Percentiles rank a stretch among this genome's conserved stretches.
These are phyloP conservation scores for Platycheirus albimanus DNA, from an alignment of 2,888 invertebrate genomes.

Conservation along the genomic window DNA sequence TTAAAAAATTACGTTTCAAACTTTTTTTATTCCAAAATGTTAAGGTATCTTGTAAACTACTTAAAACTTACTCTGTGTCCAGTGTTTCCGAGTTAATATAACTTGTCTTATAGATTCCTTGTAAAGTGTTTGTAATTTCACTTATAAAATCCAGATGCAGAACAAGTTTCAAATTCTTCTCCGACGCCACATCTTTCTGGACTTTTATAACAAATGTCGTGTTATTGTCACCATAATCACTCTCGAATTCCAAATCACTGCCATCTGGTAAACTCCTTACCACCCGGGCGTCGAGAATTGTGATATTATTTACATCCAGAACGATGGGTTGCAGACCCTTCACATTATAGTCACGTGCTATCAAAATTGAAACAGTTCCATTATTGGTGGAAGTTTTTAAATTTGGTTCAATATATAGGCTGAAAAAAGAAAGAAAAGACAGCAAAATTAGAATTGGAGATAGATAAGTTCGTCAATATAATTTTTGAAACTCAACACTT, in stretches of 20 bases:
- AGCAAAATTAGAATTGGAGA: no score
- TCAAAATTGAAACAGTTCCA: constrained; percentile 80
- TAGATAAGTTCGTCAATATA: no score
- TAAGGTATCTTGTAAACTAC: no score
- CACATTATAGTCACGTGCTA: constrained; percentile 79
- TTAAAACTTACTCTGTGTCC: constrained; percentile 82
- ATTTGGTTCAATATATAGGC: constrained; percentile 82
- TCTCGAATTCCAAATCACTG: constrained; percentile 79
- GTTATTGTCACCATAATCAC: constrained; percentile 80
- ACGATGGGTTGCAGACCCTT: constrained; percentile 80
- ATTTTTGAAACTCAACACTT: no score
- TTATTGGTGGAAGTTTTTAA: constrained; percentile 79
- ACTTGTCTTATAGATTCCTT: constrained; percentile 84
- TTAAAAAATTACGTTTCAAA: no score
- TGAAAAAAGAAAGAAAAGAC: constrained; percentile 64
- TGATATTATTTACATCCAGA: constrained; percentile 81
- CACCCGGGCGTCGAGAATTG: constrained; percentile 80
- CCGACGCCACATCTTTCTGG: constrained; percentile 75
- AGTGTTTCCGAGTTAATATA: constrained; percentile 82
- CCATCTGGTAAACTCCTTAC: constrained; percentile 75
- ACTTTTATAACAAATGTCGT: constrained; percentile 79
- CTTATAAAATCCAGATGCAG: constrained; percentile 84
- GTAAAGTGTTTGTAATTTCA: constrained; percentile 84
- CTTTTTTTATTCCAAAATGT: no score
- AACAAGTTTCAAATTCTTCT: constrained; percentile 80